Evolutionary conservation across 2,888 invertebrate species (phyloP).

Genomic region (Lasius fuliginosus): DNA sequence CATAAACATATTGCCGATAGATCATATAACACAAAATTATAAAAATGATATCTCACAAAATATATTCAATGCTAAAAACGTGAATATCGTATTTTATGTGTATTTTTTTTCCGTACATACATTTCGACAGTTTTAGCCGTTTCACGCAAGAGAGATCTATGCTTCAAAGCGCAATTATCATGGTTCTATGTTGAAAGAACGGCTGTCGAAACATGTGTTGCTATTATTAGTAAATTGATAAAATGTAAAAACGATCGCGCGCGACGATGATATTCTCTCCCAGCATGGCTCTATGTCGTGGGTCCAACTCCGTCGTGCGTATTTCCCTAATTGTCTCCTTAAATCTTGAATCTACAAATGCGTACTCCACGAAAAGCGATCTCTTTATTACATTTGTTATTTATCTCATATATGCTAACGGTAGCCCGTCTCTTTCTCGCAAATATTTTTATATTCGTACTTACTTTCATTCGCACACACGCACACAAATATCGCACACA

Average conservation of each 20-base stretch:
- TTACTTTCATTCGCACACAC: slow-evolving; percentile 34
- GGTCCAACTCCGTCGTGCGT: slow-evolving; percentile 52
- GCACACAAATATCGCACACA: slow-evolving; percentile 58
- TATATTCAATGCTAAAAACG: slow-evolving; percentile 31
- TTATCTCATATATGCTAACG: slow-evolving; percentile 26
- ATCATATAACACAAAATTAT: slow-evolving; percentile 20
- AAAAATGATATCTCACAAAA: slow-evolving; percentile 31
- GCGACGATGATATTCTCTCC: slow-evolving; percentile 55
- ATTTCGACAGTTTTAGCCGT: slow-evolving; percentile 29
- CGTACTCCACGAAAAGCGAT: slow-evolving; percentile 57
- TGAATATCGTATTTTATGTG: slow-evolving; percentile 36
- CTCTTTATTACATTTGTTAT: slow-evolving; percentile 44
- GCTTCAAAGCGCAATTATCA: slow-evolving; percentile 49
- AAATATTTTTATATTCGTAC: slow-evolving; percentile 33
- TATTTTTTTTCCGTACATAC: slow-evolving; percentile 13
- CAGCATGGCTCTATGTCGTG: slow-evolving; percentile 54
- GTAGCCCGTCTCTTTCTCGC: slow-evolving; percentile 38
- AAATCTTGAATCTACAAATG: slow-evolving; percentile 57
- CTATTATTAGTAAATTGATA: slow-evolving; percentile 54
- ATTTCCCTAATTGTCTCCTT: slow-evolving; percentile 49
- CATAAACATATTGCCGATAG: slow-evolving; percentile 41
- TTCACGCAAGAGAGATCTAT: slow-evolving; percentile 41
- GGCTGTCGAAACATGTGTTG: slow-evolving; percentile 39
- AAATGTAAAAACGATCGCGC: slow-evolving; percentile 57
- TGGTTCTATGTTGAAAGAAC: slow-evolving; percentile 43